phyloP scores from a whole-genome alignment of 2,888 invertebrate genomes.

The Cantharis rufa region DNA sequence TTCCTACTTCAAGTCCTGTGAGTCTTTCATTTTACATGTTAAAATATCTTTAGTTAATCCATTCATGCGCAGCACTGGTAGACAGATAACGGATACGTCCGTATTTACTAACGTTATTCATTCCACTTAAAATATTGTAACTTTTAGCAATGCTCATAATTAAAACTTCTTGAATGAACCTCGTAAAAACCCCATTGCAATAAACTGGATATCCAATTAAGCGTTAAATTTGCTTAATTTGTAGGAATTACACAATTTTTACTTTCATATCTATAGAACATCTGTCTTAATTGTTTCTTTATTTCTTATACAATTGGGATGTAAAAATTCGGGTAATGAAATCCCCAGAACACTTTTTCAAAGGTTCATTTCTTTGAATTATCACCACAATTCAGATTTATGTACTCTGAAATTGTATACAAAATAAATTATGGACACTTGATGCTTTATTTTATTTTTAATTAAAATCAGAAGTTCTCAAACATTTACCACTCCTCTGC shows the following conservation, averaged over 20 bases:
- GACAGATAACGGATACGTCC: too few species aligned
- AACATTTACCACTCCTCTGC: not conserved
- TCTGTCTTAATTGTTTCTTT: not conserved
- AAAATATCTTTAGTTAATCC: too few species aligned
- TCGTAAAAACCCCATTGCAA: not conserved
- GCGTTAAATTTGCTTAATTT: not conserved
- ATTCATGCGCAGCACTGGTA: too few species aligned
- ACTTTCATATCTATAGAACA: not conserved
- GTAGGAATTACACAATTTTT: not conserved
- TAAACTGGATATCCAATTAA: not conserved
- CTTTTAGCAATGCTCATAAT: too few species aligned
- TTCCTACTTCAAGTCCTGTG: too few species aligned
- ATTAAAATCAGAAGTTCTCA: not conserved
- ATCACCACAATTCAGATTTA: not conserved
- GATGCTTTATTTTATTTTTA: not conserved
- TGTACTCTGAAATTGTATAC: not conserved
- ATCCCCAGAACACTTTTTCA: not conserved
- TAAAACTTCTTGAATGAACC: not conserved
- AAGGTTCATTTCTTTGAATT: not conserved
- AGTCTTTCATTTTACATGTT: too few species aligned
- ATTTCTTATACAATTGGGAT: not conserved
- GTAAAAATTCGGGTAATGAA: not conserved
- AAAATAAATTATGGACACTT: not conserved
- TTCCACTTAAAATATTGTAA: too few species aligned
- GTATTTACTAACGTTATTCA: too few species aligned